Evolutionary conservation across 2,888 invertebrate species (phyloP).

Genomic region (Apoda limacodes): DNA sequence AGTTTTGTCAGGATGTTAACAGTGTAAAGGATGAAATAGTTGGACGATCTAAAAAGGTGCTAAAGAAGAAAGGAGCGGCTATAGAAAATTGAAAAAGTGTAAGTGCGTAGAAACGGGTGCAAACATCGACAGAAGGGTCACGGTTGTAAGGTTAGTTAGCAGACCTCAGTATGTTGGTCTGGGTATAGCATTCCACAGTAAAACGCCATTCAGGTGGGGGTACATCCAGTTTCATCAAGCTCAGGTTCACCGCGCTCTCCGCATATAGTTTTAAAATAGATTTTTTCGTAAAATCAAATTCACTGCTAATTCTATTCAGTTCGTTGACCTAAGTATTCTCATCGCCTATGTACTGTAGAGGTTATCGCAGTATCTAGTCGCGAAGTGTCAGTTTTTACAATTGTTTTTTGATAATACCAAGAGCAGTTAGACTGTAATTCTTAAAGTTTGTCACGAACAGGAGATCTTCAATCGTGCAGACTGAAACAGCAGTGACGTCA

Average conservation of each 20-base stretch:
- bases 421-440: too few species aligned
- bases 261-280: too few species aligned
- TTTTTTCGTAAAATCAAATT: too few species aligned
- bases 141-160: constrained; percentile 34
- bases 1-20: neutral
- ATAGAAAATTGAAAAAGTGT: constrained; percentile 48
- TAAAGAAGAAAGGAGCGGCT: constrained; percentile 68
- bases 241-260: constrained; percentile 54
- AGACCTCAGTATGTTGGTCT: constrained; percentile 39
- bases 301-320: too few species aligned
- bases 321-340: too few species aligned
- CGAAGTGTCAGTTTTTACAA: too few species aligned
- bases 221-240: constrained; percentile 48
- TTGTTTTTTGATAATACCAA: too few species aligned
- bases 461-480: too few species aligned
- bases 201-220: constrained; percentile 46
- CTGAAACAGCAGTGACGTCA: too few species aligned
- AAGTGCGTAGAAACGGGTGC: constrained; percentile 57
- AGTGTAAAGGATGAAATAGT: constrained; percentile 26
- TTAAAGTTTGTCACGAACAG: too few species aligned
- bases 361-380: too few species aligned
- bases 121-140: constrained; percentile 43
- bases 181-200: constrained; percentile 58
- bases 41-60: constrained; percentile 69
- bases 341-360: too few species aligned